These are phyloP conservation scores for Zoanthus sociatus DNA, from an alignment of 92 coral and sea anemone species.

Conservation along the genomic window DNA sequence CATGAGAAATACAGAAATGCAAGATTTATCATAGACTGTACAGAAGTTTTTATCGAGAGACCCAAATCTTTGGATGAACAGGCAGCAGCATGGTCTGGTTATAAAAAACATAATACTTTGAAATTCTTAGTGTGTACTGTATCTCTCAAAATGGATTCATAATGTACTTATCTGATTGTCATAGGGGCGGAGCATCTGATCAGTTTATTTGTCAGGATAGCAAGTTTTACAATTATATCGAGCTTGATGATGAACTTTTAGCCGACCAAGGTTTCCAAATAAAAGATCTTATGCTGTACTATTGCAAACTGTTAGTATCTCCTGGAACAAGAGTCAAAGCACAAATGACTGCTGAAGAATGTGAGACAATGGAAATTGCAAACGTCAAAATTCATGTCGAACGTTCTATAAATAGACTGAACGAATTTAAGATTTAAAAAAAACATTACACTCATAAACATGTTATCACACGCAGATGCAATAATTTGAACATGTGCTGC, in stretches of 20 bases:
- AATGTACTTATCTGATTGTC: constrained; percentile 37
- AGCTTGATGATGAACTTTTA: constrained; percentile 41
- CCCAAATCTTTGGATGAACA: constrained; percentile 47
- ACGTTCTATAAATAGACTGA: constrained; percentile 35
- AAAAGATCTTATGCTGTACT: constrained; percentile 39
- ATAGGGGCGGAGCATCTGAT: constrained; percentile 57
- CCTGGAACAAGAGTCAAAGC: constrained; percentile 42
- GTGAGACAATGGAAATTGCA: constrained; percentile 48
- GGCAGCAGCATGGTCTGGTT: constrained; percentile 50
- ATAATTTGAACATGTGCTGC: constrained; percentile 40
- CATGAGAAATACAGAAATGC: constrained; percentile 42
- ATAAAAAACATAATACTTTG: constrained; percentile 52
- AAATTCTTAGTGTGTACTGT: constrained; percentile 31
- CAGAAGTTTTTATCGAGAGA: constrained; percentile 53
- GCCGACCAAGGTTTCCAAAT: constrained; percentile 53
- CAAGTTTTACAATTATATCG: constrained; percentile 46
- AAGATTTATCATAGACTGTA: constrained; percentile 49
- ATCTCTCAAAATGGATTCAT: not conserved
- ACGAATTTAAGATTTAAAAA: constrained; percentile 38
- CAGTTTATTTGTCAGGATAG: constrained; percentile 22
- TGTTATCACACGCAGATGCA: constrained; percentile 36
- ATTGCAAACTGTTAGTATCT: constrained; percentile 40
- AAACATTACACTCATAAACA: constrained; percentile 18
- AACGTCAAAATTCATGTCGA: constrained; percentile 40
- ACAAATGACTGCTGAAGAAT: constrained; percentile 46